Base-by-base conservation (phyloP, 2,113 vertebrate species). In the Podarcis cretensis region DNA sequence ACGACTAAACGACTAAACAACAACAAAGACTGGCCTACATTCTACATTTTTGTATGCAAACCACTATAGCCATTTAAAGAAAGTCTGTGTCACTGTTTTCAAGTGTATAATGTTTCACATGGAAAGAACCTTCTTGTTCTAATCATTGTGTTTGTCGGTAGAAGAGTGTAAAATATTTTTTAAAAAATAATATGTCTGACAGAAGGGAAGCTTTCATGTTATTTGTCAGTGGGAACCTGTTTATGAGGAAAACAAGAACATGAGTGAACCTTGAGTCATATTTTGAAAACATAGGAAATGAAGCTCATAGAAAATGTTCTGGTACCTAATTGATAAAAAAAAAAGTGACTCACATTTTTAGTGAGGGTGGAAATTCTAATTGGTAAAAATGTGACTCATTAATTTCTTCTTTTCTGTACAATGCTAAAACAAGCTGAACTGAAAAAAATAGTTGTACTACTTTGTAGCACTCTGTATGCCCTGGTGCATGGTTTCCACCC, bases 391-490 rank as follows among this genome's bases (percentile, higher is more conserved):
- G 73, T 30, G 54, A 32, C 35, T 90, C 78, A 8, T 13, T 16
- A 32, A 5, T 78, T 40, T 32, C 20, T 68, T 68, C 84, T 86
- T 92, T 94, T 92, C 85, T 91, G 93, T 92, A 90, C 87, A 89
- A 90, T 94, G 84, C 48, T 75, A 89, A 63, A 86, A 87, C 88
- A 91, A 90, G 1, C 54, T 23, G 13, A 25, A 25, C 6, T 32
- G 48, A 91, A 83, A 86, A 91, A 93, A 93, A 93, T 75, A 94
- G 90, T 91, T 93, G 86, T 88, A 68, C 88, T 81, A 74, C 80
- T 94, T 94, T 85, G 90, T 92, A 91, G 90, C 83, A 90, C 91
- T 93, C 93, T 90, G 71, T 83, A 82, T 91, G 92, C 89, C 6
- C 69, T 88, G 83, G 89, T 66, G 68, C 37, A 2, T 32, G 82